Evolutionary conservation across 2,113 vertebrate species (phyloP).

Genomic region (Panthera tigris): DNA sequence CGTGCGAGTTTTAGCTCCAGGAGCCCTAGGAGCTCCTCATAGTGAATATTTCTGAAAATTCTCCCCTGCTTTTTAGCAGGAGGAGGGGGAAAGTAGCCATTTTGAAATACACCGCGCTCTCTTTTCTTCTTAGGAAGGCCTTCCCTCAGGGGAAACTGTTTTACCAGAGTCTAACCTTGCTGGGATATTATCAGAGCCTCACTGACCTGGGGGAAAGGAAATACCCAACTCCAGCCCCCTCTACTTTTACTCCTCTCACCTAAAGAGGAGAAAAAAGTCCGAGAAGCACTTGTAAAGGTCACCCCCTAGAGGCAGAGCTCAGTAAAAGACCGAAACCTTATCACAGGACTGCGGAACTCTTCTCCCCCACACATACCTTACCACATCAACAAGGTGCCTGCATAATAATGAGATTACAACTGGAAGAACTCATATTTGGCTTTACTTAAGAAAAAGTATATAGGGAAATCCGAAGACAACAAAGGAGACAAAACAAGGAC

Average conservation of each 20-base stretch:
- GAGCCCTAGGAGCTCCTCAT: not conserved
- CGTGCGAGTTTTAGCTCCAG: not conserved
- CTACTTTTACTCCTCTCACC: not conserved
- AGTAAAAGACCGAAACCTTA: not conserved
- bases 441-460: not conserved
- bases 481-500: not conserved
- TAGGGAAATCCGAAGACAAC: not conserved
- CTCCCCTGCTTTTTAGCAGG: not conserved
- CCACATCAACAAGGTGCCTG: not conserved
- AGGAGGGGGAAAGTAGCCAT: not conserved
- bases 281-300: not conserved
- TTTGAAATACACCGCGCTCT: not conserved
- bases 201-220: not conserved
- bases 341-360: not conserved
- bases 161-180: not conserved
- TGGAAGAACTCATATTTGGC: not conserved
- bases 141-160: not conserved
- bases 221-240: not conserved
- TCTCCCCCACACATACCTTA: not conserved
- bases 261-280: not conserved
- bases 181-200: not conserved
- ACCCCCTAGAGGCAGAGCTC: not conserved
- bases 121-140: not conserved
- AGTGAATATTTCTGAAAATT: not conserved
- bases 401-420: not conserved